Evolutionary conservation across 2,113 vertebrate species (phyloP).

Genomic region (Tachysurus vachellii): DNA sequence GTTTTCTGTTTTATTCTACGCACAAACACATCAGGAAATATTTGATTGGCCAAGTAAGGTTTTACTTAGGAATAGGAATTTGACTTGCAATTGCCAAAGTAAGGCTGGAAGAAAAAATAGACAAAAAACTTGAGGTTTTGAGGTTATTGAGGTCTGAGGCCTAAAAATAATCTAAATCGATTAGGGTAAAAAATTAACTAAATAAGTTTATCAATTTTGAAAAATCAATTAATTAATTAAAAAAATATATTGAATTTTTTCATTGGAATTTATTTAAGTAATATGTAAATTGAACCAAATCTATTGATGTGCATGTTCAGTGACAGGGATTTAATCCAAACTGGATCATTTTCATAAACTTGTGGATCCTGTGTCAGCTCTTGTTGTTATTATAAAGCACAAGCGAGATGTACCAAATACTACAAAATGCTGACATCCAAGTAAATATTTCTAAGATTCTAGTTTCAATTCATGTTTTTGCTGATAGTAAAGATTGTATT

Average conservation of each 20-base stretch:
- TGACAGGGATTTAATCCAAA: not conserved
- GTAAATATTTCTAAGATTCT: not conserved
- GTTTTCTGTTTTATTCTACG: not conserved
- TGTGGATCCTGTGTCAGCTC: not conserved
- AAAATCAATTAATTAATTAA: not conserved
- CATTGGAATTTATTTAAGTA: not conserved
- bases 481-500: not conserved
- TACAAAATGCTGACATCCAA: not conserved
- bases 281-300: not conserved
- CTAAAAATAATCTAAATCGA: not conserved
- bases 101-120: not conserved
- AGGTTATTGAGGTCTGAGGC: not conserved
- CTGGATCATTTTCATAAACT: not conserved
- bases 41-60: not conserved
- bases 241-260: not conserved
- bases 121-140: not conserved
- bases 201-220: not conserved
- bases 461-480: not conserved
- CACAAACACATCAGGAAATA: not conserved
- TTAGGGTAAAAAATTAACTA: not conserved
- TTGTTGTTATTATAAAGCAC: not conserved
- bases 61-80: not conserved
- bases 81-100: not conserved
- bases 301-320: not conserved
- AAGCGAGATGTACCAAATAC: not conserved